phyloP scores from a whole-genome alignment of 2,888 invertebrate genomes.

The Protophormia terraenovae region DNA sequence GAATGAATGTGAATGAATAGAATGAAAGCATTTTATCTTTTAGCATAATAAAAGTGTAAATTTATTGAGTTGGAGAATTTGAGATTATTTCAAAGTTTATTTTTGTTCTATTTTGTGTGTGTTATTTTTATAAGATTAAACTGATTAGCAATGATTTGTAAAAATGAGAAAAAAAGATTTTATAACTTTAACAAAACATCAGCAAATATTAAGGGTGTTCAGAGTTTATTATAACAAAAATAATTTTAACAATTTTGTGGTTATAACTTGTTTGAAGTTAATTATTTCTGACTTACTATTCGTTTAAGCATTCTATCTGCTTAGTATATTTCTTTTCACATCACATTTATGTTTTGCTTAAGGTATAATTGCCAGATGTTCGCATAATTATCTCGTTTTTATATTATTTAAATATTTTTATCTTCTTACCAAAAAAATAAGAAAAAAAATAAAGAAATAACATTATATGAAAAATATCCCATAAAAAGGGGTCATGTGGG shows the following conservation, averaged over 20 bases:
- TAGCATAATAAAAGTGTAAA: conserved; percentile 1
- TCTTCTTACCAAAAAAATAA: no score
- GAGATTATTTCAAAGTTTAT: conserved; percentile 1
- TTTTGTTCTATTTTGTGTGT: neutral
- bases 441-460: neutral
- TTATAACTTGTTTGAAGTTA: neutral
- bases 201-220: neutral
- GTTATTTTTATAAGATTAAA: conserved; percentile 9
- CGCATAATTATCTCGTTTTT: neutral
- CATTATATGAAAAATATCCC: neutral
- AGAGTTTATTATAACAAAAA: neutral
- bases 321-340: neutral
- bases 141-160: neutral
- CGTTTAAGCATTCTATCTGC: neutral
- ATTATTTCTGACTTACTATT: neutral
- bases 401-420: neutral
- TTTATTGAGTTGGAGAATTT: neutral
- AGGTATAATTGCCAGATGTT: neutral
- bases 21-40: neutral
- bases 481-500: conserved; percentile 41
- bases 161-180: neutral
- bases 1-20: neutral
- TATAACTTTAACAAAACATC: neutral
- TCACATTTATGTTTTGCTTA: neutral
- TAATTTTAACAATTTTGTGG: neutral